Conservation (phyloP, 2,888 invertebrate species). For the Meloe dianella region DNA sequence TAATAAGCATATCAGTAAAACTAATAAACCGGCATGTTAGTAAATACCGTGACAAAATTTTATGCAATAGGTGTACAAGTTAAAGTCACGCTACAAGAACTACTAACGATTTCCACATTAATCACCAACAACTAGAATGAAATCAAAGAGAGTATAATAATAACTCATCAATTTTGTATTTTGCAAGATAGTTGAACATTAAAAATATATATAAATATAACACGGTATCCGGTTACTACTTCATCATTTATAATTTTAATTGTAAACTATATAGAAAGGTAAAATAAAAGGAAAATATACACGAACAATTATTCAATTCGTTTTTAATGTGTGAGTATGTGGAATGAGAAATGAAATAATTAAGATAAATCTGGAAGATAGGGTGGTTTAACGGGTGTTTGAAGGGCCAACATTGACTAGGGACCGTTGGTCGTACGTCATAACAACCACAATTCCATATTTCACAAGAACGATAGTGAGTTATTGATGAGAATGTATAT, state of each 20-base stretch:
- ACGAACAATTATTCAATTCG: conserved; percentile 1
- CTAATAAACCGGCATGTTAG: conserved; percentile 19
- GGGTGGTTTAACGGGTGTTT: conserved; percentile 32
- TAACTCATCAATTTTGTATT: conserved; percentile 32
- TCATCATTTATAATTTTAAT: background rate
- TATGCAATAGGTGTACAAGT: conserved; percentile 25
- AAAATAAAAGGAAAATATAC: background rate
- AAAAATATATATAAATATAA: conserved; percentile 11
- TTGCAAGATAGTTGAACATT: conserved; percentile 21
- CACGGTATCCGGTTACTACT: conserved; percentile 2
- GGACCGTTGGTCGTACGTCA: conserved; percentile 45
- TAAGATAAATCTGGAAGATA: conserved; percentile 37
- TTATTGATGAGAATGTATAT: conserved; percentile 52
- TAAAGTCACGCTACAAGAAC: conserved; percentile 26
- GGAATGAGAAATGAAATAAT: conserved; percentile 29
- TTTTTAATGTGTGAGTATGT: conserved; percentile 14
- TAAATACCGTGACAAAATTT: conserved; percentile 30
- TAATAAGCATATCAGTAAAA: conserved; percentile 11
- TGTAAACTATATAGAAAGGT: conserved; percentile 8
- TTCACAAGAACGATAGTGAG: conserved; percentile 52
- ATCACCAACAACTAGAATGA: conserved; percentile 22
- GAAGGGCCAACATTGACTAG: conserved; percentile 28
- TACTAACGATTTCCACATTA: conserved; percentile 31
- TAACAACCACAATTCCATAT: conserved; percentile 51
- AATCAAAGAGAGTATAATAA: conserved; percentile 21